Evolutionary conservation across 2,888 invertebrate species (phyloP).

Genomic region (Phyllotreta cruciferae): DNA sequence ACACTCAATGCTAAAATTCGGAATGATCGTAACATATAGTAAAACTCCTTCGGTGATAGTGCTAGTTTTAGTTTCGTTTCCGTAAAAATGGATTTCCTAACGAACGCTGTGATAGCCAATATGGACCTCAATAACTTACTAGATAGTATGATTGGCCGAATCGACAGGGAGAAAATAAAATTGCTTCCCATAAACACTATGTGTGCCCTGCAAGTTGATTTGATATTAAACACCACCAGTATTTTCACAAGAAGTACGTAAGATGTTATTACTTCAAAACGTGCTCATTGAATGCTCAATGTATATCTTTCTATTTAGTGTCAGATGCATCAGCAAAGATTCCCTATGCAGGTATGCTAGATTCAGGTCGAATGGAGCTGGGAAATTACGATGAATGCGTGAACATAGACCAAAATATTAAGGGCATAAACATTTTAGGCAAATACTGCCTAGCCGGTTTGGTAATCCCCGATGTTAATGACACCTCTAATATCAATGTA

Average conservation of each 20-base stretch:
- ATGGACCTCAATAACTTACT: no score
- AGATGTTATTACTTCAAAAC: neutral
- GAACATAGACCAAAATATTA: slow-evolving; percentile 28
- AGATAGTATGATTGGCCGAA: no score
- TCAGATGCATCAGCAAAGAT: slow-evolving; percentile 44
- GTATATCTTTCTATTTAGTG: slow-evolving; percentile 31
- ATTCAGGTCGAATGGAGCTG: slow-evolving; percentile 34
- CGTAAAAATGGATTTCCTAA: no score
- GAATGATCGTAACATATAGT: no score
- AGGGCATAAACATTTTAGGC: slow-evolving; percentile 32
- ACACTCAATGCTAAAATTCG: no score
- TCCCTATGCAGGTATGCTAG: slow-evolving; percentile 38
- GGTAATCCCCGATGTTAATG: slow-evolving; percentile 29
- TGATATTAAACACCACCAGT: neutral
- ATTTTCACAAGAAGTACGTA: slow-evolving; percentile 2
- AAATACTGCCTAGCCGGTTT: slow-evolving; percentile 37
- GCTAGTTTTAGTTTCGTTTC: no score
- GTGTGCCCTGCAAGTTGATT: no score
- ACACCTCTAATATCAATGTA: slow-evolving; percentile 24
- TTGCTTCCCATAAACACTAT: no score
- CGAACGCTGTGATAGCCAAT: no score
- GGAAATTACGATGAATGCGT: slow-evolving; percentile 46
- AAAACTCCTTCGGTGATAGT: no score
- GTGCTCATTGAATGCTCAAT: slow-evolving; percentile 39
- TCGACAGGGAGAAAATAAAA: no score